phyloP scores from a whole-genome alignment of 1,140 invertebrate genomes.

The Drosophila kanapiae region DNA sequence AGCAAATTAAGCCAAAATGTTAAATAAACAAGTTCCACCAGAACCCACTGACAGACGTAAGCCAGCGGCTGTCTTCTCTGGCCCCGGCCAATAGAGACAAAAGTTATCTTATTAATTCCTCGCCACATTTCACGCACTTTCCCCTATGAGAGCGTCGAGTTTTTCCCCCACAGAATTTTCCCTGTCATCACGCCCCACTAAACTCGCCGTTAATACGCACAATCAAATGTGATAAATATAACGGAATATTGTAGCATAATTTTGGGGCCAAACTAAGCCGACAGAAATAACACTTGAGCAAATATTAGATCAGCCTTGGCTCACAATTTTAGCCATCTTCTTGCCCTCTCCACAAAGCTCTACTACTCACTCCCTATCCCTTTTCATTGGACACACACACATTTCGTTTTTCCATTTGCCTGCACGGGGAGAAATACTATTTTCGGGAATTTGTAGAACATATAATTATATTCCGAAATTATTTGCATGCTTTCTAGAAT shows the following conservation, averaged over 20 bases:
- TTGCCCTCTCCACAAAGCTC: not conserved
- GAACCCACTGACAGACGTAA: constrained; percentile 56
- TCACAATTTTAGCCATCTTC: constrained; percentile 36
- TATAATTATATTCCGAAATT: not conserved
- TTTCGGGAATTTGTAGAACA: too few relatives aligned
- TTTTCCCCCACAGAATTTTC: constrained; percentile 14
- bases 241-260: constrained; percentile 81
- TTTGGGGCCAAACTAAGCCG: constrained; percentile 71
- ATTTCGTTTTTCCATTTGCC: constrained; percentile 65
- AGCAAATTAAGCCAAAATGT: constrained; percentile 84
- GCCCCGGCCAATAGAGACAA: constrained; percentile 40
- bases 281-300: constrained; percentile 82
- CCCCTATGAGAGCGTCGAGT: not conserved
- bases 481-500: too few relatives aligned
- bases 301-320: constrained; percentile 67
- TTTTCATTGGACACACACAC: constrained; percentile 18
- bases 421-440: not conserved
- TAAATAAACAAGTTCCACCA: constrained; percentile 78
- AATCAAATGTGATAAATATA: constrained; percentile 84
- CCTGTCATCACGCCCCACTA: constrained; percentile 57
- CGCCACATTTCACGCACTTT: constrained; percentile 46
- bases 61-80: constrained; percentile 26
- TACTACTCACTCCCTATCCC: not conserved
- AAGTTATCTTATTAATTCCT: constrained; percentile 82
- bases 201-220: constrained; percentile 77